Conservation (phyloP, 2,888 invertebrate genomes). For the Cryptophagus acutangulus region DNA sequence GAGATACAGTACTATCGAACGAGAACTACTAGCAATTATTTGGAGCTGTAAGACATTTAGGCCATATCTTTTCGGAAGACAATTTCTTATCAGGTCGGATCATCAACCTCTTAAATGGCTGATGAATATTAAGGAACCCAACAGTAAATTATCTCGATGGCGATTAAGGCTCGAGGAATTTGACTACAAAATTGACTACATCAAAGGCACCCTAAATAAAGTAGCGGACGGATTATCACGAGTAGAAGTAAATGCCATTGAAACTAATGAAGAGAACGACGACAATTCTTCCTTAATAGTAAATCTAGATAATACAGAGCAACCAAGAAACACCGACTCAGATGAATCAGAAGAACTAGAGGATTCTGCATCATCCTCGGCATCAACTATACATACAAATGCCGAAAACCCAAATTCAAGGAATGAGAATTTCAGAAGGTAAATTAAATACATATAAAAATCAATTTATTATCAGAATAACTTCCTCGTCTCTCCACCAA, state of each 20-base stretch:
- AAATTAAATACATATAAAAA: constrained; percentile 2
- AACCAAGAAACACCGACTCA: constrained; percentile 1
- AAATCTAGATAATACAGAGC: not conserved
- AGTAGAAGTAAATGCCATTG: not conserved
- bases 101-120: constrained; percentile 34
- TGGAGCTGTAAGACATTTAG: constrained; percentile 9
- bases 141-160: not conserved
- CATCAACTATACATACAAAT: constrained; percentile 5
- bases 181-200: constrained; percentile 23
- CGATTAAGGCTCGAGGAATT: constrained; percentile 20
- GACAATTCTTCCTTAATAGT: not conserved
- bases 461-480: not conserved
- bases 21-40: constrained; percentile 27
- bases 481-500: too few species aligned
- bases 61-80: constrained; percentile 21
- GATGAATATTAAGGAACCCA: constrained; percentile 27
- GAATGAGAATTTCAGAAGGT: not conserved
- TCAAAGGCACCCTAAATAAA: not conserved
- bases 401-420: constrained; percentile 10
- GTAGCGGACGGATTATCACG: not conserved
- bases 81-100: constrained; percentile 36
- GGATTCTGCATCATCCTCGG: too few species aligned
- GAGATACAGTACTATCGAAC: constrained; percentile 21
- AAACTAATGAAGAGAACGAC: not conserved
- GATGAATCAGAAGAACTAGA: too few species aligned